Percentiles rank a stretch among this genome's conserved stretches.
These are phyloP conservation scores for Pachyramphus minor DNA, from an alignment of 2,113 vertebrate species.

Conservation along the genomic window DNA sequence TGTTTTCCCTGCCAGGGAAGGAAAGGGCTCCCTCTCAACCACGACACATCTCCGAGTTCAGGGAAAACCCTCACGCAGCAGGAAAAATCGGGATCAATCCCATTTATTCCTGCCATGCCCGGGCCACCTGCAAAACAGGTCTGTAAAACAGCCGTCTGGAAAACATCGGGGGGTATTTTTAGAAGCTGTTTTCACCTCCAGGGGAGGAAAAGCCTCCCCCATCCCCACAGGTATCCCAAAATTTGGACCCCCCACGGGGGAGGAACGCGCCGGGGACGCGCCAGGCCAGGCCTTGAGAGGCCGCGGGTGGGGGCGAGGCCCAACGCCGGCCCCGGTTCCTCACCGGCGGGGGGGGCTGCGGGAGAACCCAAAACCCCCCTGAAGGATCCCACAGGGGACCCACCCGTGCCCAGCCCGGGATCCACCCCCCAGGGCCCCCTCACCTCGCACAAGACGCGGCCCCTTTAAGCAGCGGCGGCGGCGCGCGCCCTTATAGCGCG, in stretches of 20 bases:
- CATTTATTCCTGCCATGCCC: not conserved
- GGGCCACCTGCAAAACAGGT: not conserved
- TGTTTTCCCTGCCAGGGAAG: not conserved
- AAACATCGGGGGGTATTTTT: not conserved
- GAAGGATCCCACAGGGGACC: not conserved
- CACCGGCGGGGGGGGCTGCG: not conserved
- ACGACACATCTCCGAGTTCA: too few relatives aligned
- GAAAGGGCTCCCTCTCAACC: too few relatives aligned
- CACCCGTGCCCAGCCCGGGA: fast-evolving
- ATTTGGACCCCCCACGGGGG: not conserved
- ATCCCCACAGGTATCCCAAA: not conserved
- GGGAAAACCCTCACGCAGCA: too few relatives aligned
- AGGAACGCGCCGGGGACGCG: not conserved
- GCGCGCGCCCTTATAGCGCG: not conserved
- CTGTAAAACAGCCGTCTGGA: too few relatives aligned
- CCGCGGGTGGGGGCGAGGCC: not conserved
- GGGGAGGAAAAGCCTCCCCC: not conserved
- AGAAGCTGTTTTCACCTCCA: not conserved
- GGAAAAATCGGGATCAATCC: too few relatives aligned
- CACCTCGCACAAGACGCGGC: not conserved
- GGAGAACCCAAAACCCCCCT: too few relatives aligned
- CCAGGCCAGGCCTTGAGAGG: not conserved
- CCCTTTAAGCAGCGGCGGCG: not conserved
- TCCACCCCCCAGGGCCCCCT: not conserved
- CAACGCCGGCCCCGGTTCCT: too few relatives aligned